Evolutionary conservation across 2,888 invertebrate species (phyloP), one percentile per base, ranked within the genome.

Genomic region (Stratiomys singularior): DNA sequence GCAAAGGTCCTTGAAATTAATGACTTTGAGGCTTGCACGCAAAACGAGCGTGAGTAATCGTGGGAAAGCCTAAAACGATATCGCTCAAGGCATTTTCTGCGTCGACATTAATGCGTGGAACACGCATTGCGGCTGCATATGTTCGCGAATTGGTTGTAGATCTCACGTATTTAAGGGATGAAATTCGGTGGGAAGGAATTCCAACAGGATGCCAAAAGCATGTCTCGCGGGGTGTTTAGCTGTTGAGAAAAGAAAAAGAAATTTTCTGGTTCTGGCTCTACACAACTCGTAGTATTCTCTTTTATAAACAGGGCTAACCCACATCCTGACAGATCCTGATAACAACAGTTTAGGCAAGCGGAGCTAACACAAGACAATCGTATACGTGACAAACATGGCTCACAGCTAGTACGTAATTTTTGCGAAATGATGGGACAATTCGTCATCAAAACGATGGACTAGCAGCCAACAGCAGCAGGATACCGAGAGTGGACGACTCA

Each of bases 1-100:
- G 9, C 37, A 37, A 5, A 47, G 46, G 25, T 71, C 27, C 52
- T 71, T 71, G 27, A 71, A 71, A 52, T 71, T 71, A 71, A 71
- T 71, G 71, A 52, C 27, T 71, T 64, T 64, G 7, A 27, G 15
- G 37, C 9, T 67, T 27, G 9, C 13, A 27, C 13, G 27, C 21
- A 64, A 64, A 44, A 13, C 27, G n/a, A 15, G 64, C 1, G 28
- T 64, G 28, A 18, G 15, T 15, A 64, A 30, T 27, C 15, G 1
- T 64, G 28, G 27, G 27, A 28, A n/a, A n/a, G 7, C 64, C 4
- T 64, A 15, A 64, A 64, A n/a, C n/a, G 64, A 30, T 64, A 11
- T n/a, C 28, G 13, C 28, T 25, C 13, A 23, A 28, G 3, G 9
- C 60, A 56, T 64, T 64, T 30, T 30, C n/a, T 18, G 2, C 30